Evolutionary conservation across 2,888 invertebrate genomes (phyloP).

Genomic region (Antitype chi): DNA sequence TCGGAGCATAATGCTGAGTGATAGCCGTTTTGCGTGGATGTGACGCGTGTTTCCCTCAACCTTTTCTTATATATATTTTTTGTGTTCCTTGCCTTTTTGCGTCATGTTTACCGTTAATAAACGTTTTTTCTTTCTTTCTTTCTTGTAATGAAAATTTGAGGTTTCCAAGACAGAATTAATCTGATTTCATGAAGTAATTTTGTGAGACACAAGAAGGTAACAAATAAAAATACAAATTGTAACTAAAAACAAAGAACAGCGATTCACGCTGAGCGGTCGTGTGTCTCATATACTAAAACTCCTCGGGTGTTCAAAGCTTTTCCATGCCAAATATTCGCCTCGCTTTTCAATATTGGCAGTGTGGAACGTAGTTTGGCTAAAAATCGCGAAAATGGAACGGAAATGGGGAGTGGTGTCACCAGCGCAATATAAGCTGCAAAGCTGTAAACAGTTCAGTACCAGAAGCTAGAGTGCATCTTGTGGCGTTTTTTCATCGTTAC

Average conservation of each 20-base stretch:
- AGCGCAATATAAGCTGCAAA: slow-evolving; percentile 76
- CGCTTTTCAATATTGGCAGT: slow-evolving; percentile 79
- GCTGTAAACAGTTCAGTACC: slow-evolving; percentile 77
- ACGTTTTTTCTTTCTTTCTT: no score
- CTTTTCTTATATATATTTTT: no score
- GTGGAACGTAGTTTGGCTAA: slow-evolving; percentile 78
- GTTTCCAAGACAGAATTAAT: no score
- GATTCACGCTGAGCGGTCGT: slow-evolving; percentile 22
- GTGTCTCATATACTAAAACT: slow-evolving; percentile 67
- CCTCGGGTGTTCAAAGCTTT: slow-evolving; percentile 70
- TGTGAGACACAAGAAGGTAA: neutral
- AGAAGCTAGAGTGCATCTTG: slow-evolving; percentile 74
- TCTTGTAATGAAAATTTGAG: neutral
- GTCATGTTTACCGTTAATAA: no score
- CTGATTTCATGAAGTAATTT: neutral
- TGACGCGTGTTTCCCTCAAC: no score
- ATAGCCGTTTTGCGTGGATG: no score
- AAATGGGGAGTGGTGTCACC: slow-evolving; percentile 80
- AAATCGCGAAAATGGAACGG: slow-evolving; percentile 81
- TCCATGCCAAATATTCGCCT: slow-evolving; percentile 77
- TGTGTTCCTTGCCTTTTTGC: no score
- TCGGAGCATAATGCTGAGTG: no score
- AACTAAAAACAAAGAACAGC: slow-evolving; percentile 36
- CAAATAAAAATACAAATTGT: neutral
- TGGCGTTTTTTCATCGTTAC: slow-evolving; percentile 73